Percentiles rank a stretch among this genome's conserved stretches.
These are phyloP conservation scores for Stenopsyche tienmushanensis DNA, from an alignment of 1,140 invertebrate genomes.

Conservation along the genomic window DNA sequence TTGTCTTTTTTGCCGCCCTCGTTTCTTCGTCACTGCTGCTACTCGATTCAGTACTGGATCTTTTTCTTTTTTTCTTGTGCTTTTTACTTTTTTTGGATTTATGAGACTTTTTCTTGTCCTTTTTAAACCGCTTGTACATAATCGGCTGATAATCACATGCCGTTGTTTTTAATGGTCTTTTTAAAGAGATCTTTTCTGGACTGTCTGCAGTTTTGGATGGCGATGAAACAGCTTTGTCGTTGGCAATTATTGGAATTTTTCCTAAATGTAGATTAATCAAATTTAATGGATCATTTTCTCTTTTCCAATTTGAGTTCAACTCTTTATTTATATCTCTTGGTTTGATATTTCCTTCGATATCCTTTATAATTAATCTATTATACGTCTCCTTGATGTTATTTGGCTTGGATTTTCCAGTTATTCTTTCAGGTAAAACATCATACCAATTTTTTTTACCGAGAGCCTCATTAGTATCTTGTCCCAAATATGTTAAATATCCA, in stretches of 20 bases:
- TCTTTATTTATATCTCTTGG: conserved; percentile 53
- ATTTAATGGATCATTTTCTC: conserved; percentile 71
- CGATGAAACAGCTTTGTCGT: conserved; percentile 39
- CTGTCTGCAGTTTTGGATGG: conserved; percentile 11
- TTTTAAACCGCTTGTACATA: conserved; percentile 44
- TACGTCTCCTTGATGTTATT: conserved; percentile 52
- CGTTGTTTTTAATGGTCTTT: conserved; percentile 29
- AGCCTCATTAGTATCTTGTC: conserved; percentile 88
- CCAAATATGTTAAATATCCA: conserved; percentile 93
- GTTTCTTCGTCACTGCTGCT: conserved; percentile 41
- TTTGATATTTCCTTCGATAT: conserved; percentile 52
- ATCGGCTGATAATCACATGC: conserved; percentile 38
- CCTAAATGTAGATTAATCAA: conserved; percentile 64
- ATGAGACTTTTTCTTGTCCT: conserved; percentile 52
- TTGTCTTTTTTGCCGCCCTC: conserved; percentile 50
- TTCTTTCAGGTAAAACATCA: conserved; percentile 63
- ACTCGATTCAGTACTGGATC: conserved; percentile 41
- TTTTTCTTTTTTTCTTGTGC: conserved; percentile 42
- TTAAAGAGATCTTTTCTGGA: conserved; percentile 17
- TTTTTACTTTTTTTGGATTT: conserved; percentile 51
- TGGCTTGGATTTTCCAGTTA: conserved; percentile 45
- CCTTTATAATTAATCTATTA: conserved; percentile 52
- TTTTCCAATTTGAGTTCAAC: conserved; percentile 62
- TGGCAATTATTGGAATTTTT: conserved; percentile 37
- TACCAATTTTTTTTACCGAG: conserved; percentile 82